Percentiles rank a stretch among this genome's conserved stretches.
phyloP scores from a whole-genome alignment of 2,797 vertebrate species.

The Cossypha niveicapilla region DNA sequence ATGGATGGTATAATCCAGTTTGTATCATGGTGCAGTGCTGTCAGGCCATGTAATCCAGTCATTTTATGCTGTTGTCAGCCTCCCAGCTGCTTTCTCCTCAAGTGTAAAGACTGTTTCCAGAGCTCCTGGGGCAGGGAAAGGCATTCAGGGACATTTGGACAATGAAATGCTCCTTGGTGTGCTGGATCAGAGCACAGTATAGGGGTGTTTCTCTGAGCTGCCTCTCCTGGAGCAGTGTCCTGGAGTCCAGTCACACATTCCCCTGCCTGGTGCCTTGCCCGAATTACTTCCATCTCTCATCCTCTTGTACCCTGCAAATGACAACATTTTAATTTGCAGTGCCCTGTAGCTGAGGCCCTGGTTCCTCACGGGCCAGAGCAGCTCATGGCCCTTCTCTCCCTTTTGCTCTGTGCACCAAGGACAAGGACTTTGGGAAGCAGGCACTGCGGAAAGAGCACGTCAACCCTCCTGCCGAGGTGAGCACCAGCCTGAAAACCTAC shows the following conservation, averaged over 20 bases:
- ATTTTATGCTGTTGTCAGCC: not conserved
- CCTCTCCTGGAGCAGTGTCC: not conserved
- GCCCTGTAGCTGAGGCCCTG: not conserved
- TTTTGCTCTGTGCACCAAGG: constrained; percentile 71
- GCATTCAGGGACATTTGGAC: fast-evolving
- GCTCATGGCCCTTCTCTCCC: not conserved
- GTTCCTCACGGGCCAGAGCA: not conserved
- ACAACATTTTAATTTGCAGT: not conserved
- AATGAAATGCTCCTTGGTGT: not conserved
- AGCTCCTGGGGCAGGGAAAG: not conserved
- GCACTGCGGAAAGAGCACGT: constrained; percentile 91
- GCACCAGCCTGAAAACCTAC: constrained; percentile 97
- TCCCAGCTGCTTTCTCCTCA: not conserved
- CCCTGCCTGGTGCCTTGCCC: not conserved
- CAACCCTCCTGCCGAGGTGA: constrained; percentile 95
- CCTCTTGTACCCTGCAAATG: not conserved
- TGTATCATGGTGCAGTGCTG: not conserved
- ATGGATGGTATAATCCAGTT: not conserved
- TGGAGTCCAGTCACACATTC: not conserved
- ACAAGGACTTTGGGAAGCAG: constrained; percentile 96
- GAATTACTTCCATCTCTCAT: not conserved
- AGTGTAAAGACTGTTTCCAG: not conserved
- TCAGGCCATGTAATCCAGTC: not conserved
- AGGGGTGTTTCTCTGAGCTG: not conserved
- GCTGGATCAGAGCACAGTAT: not conserved